Conservation (phyloP, 2,888 invertebrate genomes). For the Pachymerium ferrugineum region DNA sequence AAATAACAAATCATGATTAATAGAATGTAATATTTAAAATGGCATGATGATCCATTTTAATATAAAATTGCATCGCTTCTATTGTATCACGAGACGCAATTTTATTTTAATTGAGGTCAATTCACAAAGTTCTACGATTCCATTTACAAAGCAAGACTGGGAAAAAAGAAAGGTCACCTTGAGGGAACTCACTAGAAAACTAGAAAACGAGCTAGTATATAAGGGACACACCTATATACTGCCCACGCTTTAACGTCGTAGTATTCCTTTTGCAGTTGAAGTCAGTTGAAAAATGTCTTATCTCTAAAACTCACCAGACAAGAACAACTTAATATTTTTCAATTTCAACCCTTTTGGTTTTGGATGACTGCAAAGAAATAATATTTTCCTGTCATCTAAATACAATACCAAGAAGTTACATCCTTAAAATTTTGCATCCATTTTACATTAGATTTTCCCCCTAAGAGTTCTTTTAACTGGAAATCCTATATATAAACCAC, state of each 20-base stretch:
- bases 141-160: neutral
- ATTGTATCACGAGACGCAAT: neutral
- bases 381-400: no score
- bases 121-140: neutral
- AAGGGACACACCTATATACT: neutral
- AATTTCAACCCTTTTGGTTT: neutral
- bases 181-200: neutral
- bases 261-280: neutral
- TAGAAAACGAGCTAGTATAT: neutral
- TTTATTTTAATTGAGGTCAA: slow-evolving; percentile 3
- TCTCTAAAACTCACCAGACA: neutral
- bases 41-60: no score
- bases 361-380: neutral
- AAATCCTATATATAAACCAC: neutral
- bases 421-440: neutral
- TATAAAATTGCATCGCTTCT: neutral
- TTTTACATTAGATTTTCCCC: neutral
- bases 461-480: no score
- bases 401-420: neutral
- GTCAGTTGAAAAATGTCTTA: neutral
- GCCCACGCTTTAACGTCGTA: neutral
- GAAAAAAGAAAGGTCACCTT: slow-evolving; percentile 9
- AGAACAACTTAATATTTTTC: neutral
- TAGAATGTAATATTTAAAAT: no score
- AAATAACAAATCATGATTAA: neutral